Evolutionary conservation across 92 coral and sea anemone genomes (phyloP), one percentile per base, ranked within the genome.

Genomic region (Umimayanthus chanpuru): DNA sequence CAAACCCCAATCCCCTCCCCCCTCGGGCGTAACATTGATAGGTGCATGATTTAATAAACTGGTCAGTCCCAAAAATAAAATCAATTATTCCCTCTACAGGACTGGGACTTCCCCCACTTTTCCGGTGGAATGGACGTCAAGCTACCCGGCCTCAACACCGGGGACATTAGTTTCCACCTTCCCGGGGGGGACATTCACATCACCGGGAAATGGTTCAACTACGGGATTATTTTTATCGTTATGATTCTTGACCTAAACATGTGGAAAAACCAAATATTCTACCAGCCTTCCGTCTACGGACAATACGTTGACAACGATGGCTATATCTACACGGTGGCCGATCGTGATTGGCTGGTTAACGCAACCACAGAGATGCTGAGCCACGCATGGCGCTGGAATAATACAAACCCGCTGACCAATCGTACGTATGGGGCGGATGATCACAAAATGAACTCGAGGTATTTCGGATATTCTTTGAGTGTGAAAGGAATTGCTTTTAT

Each of bases 241-340:
- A 95, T 95, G 98, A 95, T 95, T 41, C 94, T 95, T 4, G 98
- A 95, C 82, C 80, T 95, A 16, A 95, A 95, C 91, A 95, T 95
- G 98, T 95, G 98, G 98, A 95, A 95, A 83, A 95, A 95, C 82
- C 98, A 95, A 65, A 95, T 95, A 41, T 95, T 93, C 81, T 95
- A 95, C 82, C 91, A 90, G 26, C 98, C 98, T 10, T 93, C 79
- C 64, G 79, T 71, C 41, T 95, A 93, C 84, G 98, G 98, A 0
- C 98, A 95, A 67, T 95, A 95, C 65, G 92, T 93, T 0, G 98
- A 95, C 75, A 85, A 76, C 21, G 84, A 88, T 40, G 89, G 89
- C 28, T 93, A 95, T 81, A 92, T 95, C 65, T 90, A 82, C 77
- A 89, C 98, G 0, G 94, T 95, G 10, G 29, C 91, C 26, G 92